A percentile compares a stretch with the other conserved stretches of the same genome.
Evolutionary conservation across 2,888 invertebrate species (phyloP).

Genomic region (Bombylius discolor): DNA sequence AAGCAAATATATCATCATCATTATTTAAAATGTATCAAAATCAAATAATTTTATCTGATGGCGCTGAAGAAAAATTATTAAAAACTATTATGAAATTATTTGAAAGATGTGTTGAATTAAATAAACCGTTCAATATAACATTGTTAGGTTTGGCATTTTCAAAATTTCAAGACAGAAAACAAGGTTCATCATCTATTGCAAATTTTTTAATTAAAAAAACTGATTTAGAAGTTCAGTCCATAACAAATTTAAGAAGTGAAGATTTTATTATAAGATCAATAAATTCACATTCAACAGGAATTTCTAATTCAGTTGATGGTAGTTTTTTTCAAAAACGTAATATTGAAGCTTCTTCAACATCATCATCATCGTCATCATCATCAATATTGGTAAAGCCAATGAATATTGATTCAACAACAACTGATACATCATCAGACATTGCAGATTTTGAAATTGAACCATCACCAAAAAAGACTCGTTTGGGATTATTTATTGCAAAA

Average conservation of each 20-base stretch:
- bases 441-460: constrained; percentile 53
- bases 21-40: constrained; percentile 43
- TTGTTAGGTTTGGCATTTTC: constrained; percentile 69
- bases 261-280: constrained; percentile 23
- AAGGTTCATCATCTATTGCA: constrained; percentile 57
- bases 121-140: constrained; percentile 66
- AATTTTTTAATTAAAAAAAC: constrained; percentile 55
- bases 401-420: constrained; percentile 28
- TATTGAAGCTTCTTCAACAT: constrained; percentile 6
- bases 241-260: constrained; percentile 49
- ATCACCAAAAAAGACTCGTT: constrained; percentile 54
- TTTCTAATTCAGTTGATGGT: background rate
- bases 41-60: constrained; percentile 35
- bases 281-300: background rate
- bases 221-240: constrained; percentile 64
- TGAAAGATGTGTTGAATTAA: constrained; percentile 56
- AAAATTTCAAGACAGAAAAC: constrained; percentile 59
- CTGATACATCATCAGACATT: constrained; percentile 41
- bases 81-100: constrained; percentile 61
- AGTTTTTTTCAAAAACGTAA: background rate
- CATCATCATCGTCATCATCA: constrained; percentile 27
- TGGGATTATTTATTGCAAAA: constrained; percentile 39
- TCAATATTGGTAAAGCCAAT: constrained; percentile 27
- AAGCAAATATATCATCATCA: constrained; percentile 57
- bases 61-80: constrained; percentile 52